Evolutionary conservation across 2,888 invertebrate species (phyloP).

Genomic region (Synergus japonicus): DNA sequence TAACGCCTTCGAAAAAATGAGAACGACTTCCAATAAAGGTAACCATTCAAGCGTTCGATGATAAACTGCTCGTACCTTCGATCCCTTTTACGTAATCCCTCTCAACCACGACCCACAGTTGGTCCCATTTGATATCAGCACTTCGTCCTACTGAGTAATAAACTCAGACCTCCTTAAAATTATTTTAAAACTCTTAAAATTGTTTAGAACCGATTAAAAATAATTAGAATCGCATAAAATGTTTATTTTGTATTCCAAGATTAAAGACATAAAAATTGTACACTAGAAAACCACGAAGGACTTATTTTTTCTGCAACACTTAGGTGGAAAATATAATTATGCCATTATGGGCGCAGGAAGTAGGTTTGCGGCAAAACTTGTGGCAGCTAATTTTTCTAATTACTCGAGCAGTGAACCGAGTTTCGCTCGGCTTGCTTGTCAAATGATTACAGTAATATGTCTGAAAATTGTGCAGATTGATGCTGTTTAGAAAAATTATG

Average conservation of each 20-base stretch:
- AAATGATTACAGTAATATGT: slow-evolving; percentile 23
- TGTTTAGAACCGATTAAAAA: not conserved
- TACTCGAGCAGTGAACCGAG: not conserved
- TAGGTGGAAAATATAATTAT: slow-evolving; percentile 6
- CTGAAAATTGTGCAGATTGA: slow-evolving; percentile 23
- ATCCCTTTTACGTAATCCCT: slow-evolving; percentile 10
- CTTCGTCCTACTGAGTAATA: slow-evolving; percentile 31
- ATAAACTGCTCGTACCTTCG: not conserved
- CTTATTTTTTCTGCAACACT: not conserved
- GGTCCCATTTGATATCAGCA: slow-evolving; percentile 13
- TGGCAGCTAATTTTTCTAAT: slow-evolving; percentile 18
- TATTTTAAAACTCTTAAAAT: not conserved
- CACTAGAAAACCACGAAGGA: not conserved
- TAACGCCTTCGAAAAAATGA: slow-evolving; percentile 15
- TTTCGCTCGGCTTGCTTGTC: slow-evolving; percentile 2
- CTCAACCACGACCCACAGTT: slow-evolving; percentile 10
- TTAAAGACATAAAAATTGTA: not conserved
- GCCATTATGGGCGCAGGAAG: slow-evolving; percentile 4
- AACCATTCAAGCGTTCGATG: slow-evolving; percentile 6
- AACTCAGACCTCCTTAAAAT: not conserved
- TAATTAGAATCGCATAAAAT: not conserved
- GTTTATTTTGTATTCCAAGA: not conserved
- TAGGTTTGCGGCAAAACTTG: not conserved
- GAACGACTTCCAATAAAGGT: slow-evolving; percentile 22
- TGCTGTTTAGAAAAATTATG: slow-evolving; percentile 1